Percentiles rank a stretch among this genome's conserved stretches.
phyloP scores from a whole-genome alignment of 2,888 invertebrate genomes.

The Glaucopsyche alexis region DNA sequence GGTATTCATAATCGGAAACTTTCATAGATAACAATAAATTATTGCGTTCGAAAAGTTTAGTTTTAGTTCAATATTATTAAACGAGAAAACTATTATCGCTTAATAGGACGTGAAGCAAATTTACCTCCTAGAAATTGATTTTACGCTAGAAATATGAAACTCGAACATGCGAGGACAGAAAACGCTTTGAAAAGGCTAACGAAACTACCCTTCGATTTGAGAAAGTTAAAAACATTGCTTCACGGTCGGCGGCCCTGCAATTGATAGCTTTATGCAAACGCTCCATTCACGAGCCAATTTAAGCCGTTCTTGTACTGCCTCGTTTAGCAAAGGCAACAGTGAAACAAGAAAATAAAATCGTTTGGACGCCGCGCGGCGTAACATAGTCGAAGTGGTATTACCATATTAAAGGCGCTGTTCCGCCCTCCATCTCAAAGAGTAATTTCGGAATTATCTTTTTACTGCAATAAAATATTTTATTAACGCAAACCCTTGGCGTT shows the following conservation, averaged over 20 bases:
- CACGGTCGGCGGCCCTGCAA: conserved; percentile 40
- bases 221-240: conserved; percentile 1
- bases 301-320: conserved; percentile 52
- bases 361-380: conserved; percentile 45
- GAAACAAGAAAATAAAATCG: conserved; percentile 65
- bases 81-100: neutral
- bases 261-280: conserved; percentile 65
- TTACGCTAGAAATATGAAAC: conserved; percentile 19
- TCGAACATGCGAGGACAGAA: conserved; percentile 2
- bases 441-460: conserved; percentile 29
- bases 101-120: conserved; percentile 10
- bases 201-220: neutral
- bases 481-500: conserved; percentile 20
- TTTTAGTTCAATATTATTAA: neutral
- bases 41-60: too few species aligned
- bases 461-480: conserved; percentile 26
- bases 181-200: neutral
- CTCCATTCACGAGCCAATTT: conserved; percentile 62
- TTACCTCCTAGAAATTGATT: conserved; percentile 15
- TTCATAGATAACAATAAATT: too few species aligned
- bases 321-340: conserved; percentile 54
- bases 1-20: too few species aligned
- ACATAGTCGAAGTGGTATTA: conserved; percentile 47
- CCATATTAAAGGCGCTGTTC: conserved; percentile 46
- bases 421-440: conserved; percentile 37